phyloP scores from a whole-genome alignment of 2,888 invertebrate species.

The Eulithis testata region DNA sequence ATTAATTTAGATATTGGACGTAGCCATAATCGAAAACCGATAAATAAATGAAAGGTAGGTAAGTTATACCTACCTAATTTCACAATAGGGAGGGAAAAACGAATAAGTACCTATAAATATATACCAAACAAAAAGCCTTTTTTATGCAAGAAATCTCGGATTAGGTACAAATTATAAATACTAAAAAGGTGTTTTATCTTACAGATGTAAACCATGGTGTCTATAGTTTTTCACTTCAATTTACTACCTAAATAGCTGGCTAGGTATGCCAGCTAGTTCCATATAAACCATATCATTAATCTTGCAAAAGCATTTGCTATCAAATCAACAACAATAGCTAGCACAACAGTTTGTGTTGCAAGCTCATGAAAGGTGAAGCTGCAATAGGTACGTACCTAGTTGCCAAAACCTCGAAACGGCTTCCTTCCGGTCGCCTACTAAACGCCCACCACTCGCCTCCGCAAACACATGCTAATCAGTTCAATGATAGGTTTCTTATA shows the following conservation, averaged over 20 bases:
- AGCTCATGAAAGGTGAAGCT: conserved; percentile 59
- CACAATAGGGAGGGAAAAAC: no score
- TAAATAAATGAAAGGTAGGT: conserved; percentile 11
- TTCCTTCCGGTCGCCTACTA: conserved; percentile 81
- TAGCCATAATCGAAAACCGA: conserved; percentile 24
- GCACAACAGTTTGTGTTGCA: conserved; percentile 24
- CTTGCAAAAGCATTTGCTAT: background rate
- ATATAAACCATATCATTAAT: background rate
- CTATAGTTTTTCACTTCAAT: no score
- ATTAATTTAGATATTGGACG: conserved; percentile 48
- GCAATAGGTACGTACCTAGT: conserved; percentile 12
- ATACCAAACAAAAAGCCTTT: no score
- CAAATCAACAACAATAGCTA: background rate
- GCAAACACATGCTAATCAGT: conserved; percentile 67
- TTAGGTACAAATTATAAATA: no score
- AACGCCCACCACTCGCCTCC: conserved; percentile 64
- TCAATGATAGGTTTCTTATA: conserved; percentile 46
- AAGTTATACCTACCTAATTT: background rate
- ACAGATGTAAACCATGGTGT: no score
- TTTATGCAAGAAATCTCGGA: no score
- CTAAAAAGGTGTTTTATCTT: no score
- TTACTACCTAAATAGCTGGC: no score
- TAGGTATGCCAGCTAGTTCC: conserved; percentile 20
- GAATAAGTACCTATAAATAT: no score
- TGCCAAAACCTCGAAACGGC: conserved; percentile 43